phyloP scores from a whole-genome alignment of 2,797 vertebrate genomes.

The Agapornis canus region DNA sequence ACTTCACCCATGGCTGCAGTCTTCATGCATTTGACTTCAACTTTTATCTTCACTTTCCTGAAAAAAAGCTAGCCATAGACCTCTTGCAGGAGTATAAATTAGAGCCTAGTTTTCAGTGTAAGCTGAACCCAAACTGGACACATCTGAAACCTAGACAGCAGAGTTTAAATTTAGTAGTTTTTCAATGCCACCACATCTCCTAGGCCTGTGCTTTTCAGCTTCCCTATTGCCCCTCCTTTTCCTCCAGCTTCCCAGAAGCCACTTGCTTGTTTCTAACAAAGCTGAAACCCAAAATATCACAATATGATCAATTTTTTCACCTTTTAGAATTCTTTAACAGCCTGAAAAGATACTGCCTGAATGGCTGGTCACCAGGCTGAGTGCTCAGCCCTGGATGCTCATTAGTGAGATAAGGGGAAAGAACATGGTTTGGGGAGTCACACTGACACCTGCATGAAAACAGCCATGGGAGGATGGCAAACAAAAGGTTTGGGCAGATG shows the following conservation, averaged over 20 bases:
- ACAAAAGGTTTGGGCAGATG: not conserved
- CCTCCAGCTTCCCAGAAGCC: not conserved
- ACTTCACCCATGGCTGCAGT: not conserved
- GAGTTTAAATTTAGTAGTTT: conserved; percentile 52
- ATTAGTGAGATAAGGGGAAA: not conserved
- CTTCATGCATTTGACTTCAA: not conserved
- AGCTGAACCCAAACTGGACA: conserved; percentile 19
- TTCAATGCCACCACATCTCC: not conserved
- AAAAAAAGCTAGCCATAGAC: not conserved
- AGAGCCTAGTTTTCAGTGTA: conserved; percentile 19
- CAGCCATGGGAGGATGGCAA: not conserved
- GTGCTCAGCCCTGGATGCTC: not conserved
- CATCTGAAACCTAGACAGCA: conserved; percentile 22
- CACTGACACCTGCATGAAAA: not conserved
- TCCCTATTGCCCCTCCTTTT: not conserved
- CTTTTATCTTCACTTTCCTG: not conserved
- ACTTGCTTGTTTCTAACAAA: conserved; percentile 10
- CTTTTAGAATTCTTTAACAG: not conserved
- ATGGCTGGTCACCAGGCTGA: not conserved
- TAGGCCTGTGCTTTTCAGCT: not conserved
- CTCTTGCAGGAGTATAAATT: not conserved
- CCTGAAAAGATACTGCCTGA: not conserved
- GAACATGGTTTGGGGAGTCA: not conserved
- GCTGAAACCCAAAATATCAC: not conserved
- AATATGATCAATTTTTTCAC: not conserved